These are phyloP conservation scores for Oryzias sinensis DNA, from an alignment of 2,797 vertebrate genomes.

Conservation along the genomic window DNA sequence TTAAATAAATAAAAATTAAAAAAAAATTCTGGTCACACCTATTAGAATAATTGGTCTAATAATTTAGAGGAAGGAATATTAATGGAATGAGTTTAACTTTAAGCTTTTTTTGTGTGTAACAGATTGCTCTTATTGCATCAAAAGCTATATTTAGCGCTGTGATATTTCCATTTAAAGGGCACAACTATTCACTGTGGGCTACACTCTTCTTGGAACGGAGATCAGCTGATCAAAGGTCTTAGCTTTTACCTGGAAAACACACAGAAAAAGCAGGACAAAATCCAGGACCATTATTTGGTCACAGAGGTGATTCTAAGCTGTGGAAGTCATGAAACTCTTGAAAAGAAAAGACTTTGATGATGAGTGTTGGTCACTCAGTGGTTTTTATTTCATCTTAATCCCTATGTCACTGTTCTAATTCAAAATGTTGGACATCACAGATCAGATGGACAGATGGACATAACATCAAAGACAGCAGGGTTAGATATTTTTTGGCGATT, in stretches of 20 bases:
- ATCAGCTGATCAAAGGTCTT: background rate
- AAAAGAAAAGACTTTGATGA: no score
- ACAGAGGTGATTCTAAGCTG: no score
- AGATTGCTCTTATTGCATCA: background rate
- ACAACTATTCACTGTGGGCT: background rate
- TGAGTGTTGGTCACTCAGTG: no score
- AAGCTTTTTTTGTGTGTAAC: background rate
- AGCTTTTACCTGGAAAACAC: background rate
- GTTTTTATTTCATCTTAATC: no score
- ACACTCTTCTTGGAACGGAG: background rate
- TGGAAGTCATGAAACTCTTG: no score
- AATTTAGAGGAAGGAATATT: conserved; percentile 6
- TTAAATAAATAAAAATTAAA: background rate
- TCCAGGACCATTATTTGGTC: no score
- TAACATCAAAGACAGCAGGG: no score
- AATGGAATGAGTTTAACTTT: conserved; percentile 10
- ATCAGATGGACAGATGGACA: no score
- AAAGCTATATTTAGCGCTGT: conserved; percentile 1
- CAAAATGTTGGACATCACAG: no score
- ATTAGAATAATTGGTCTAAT: conserved; percentile 1
- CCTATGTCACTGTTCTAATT: no score
- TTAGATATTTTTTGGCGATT: no score
- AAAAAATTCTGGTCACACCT: conserved; percentile 5
- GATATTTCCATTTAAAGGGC: conserved; percentile 10
- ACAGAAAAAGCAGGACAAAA: no score